Conservation (phyloP, 2,797 vertebrate species). For the Sebastes kiyomatsui region DNA sequence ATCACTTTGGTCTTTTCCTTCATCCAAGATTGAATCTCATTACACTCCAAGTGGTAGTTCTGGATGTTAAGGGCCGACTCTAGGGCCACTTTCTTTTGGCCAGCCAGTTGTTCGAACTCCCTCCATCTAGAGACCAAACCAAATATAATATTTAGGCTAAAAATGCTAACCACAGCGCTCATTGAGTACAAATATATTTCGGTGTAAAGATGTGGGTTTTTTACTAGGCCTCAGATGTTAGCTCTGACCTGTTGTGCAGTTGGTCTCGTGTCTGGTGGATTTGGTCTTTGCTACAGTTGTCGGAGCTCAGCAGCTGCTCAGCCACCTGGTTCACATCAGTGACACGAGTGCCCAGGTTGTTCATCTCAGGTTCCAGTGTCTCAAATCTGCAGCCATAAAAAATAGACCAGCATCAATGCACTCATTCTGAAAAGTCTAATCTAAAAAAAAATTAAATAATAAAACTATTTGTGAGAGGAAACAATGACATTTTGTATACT, state of each 20-base stretch:
- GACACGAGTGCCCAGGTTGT: conserved; percentile 86
- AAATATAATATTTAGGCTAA: neutral
- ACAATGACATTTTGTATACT: too few relatives aligned
- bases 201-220: neutral
- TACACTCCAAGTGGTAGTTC: conserved; percentile 95
- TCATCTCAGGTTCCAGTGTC: conserved; percentile 96
- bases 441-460: neutral
- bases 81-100: conserved; percentile 88
- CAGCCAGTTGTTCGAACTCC: conserved; percentile 88
- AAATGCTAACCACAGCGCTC: neutral
- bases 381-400: conserved; percentile 86
- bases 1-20: conserved; percentile 96
- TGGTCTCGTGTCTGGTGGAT: conserved; percentile 88
- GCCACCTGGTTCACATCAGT: conserved; percentile 89
- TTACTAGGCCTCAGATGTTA: neutral
- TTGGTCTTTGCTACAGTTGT: conserved; percentile 87
- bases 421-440: neutral
- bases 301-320: conserved; percentile 85
- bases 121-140: conserved; percentile 85
- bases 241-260: conserved; percentile 89
- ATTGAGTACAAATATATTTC: neutral
- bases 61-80: conserved; percentile 93
- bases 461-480: neutral
- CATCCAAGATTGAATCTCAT: conserved; percentile 96
- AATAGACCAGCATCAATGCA: conserved; percentile 7